Base-by-base conservation (phyloP, 2,888 invertebrate genomes). In the Cheilosia scutellata region DNA sequence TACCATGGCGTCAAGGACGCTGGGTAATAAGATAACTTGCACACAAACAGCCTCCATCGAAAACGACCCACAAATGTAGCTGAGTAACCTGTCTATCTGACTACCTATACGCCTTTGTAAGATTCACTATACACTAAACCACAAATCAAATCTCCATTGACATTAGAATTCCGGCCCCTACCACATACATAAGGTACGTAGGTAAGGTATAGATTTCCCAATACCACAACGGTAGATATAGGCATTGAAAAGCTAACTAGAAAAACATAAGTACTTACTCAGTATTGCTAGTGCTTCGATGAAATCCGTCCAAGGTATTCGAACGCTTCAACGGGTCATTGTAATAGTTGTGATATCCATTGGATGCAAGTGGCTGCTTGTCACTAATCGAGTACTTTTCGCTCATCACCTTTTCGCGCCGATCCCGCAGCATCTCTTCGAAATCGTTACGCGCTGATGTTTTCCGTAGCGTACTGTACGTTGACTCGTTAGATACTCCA, bases 361-460 rank as follows among this genome's bases (percentile, higher is more conserved):
- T 88, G 11, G 87, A 68, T 72, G 80, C 68, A 55, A 72, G 53
- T 58, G 86, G 76, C 29, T 71, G 86, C 44, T 72, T 86, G 72
- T 86, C 86, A 63, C 86, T 82, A 13, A 80, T 87, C 27, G 82
- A 86, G 72, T 86, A 86, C 68, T 86, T 86, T 82, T 86, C 86
- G 63, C 82, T 86, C 86, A 86, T 82, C 70, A 92, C 92, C 89
- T 92, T 92, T 88, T 92, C 92, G 86, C 92, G 92, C 53, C 92
- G 90, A 87, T 92, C 92, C 72, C 92, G 91, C 77, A 92, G 90
- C 89, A 91, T 90, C 88, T 92, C 92, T 82, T 92, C 92, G 87
- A 93, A 92, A 88, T 93, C 92, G 87, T 90, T 90, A 89, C 89
- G 92, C 70, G 79, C 92, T 92, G 90, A 89, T 76, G 91, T 91